Percentiles rank a stretch among this genome's conserved stretches.
Evolutionary conservation across 2,888 invertebrate species (phyloP).

Genomic region (Adelognathus sp.): DNA sequence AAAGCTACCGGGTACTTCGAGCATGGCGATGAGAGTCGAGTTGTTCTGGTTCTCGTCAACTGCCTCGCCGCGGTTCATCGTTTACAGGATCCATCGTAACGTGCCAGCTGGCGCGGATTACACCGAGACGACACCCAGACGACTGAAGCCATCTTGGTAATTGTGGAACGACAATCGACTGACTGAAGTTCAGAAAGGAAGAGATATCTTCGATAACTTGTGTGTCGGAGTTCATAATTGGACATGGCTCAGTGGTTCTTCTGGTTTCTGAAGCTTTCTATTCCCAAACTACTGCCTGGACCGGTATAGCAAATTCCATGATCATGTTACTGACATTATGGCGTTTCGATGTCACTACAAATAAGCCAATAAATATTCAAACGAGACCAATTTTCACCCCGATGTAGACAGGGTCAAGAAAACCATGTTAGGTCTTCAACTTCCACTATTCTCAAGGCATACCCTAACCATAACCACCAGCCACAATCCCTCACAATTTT

Average conservation of each 20-base stretch:
- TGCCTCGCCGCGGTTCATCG: neutral
- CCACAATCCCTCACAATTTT: neutral
- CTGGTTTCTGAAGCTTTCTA: neutral
- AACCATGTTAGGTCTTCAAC: too few species aligned
- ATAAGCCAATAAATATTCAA: too few species aligned
- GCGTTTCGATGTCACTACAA: too few species aligned
- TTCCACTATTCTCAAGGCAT: too few species aligned
- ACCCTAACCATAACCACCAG: neutral
- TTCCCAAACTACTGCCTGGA: too few species aligned
- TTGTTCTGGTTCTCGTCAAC: neutral
- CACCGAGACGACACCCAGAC: neutral
- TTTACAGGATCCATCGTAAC: neutral
- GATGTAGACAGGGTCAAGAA: neutral
- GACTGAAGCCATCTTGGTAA: neutral
- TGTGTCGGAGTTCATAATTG: too few species aligned
- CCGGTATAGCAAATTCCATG: too few species aligned
- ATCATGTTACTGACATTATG: too few species aligned
- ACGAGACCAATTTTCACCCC: neutral
- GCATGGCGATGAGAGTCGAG: neutral
- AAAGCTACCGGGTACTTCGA: slow-evolving; percentile 15
- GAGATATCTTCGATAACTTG: neutral
- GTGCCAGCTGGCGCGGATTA: neutral
- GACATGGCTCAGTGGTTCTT: too few species aligned
- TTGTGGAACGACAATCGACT: neutral
- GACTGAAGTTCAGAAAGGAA: neutral